A percentile compares a stretch with the other conserved stretches of the same genome.
phyloP scores from a whole-genome alignment of 2,888 invertebrate species.

The Dioctria linearis region DNA sequence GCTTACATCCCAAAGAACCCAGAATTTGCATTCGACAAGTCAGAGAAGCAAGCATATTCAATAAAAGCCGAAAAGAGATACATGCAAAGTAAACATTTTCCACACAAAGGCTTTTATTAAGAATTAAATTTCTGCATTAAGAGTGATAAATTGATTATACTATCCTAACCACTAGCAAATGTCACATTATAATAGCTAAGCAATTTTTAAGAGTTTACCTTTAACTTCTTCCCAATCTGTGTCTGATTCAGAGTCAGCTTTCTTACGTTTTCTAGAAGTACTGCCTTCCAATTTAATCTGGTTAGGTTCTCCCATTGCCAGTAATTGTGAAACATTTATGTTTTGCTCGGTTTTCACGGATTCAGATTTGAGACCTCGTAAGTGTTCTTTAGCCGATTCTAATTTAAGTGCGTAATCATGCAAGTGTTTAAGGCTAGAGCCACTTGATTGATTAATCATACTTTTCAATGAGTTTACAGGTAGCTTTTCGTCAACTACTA shows the following conservation, averaged over 20 bases:
- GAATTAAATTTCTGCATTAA: neutral
- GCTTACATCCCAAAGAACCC: neutral
- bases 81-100: no score
- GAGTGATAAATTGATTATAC: no score
- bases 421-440: slow-evolving; percentile 72
- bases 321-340: slow-evolving; percentile 76
- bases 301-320: slow-evolving; percentile 76
- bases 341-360: slow-evolving; percentile 65
- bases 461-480: no score
- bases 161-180: neutral
- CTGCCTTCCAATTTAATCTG: no score
- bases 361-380: slow-evolving; percentile 72
- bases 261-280: slow-evolving; percentile 63
- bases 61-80: neutral
- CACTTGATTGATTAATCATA: neutral
- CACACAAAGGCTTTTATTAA: slow-evolving; percentile 3
- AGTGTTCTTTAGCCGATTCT: slow-evolving; percentile 74
- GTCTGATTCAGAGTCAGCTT: slow-evolving; percentile 74
- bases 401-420: slow-evolving; percentile 74
- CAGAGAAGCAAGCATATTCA: slow-evolving; percentile 55
- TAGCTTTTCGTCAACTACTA: slow-evolving; percentile 58
- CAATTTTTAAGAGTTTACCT: slow-evolving; percentile 70
- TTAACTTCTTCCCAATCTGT: slow-evolving; percentile 84
- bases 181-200: neutral
- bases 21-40: no score